Evolutionary conservation across 2,797 vertebrate genomes (phyloP), one percentile per base, ranked within the genome.

Genomic region (Manis crassicaudata): DNA sequence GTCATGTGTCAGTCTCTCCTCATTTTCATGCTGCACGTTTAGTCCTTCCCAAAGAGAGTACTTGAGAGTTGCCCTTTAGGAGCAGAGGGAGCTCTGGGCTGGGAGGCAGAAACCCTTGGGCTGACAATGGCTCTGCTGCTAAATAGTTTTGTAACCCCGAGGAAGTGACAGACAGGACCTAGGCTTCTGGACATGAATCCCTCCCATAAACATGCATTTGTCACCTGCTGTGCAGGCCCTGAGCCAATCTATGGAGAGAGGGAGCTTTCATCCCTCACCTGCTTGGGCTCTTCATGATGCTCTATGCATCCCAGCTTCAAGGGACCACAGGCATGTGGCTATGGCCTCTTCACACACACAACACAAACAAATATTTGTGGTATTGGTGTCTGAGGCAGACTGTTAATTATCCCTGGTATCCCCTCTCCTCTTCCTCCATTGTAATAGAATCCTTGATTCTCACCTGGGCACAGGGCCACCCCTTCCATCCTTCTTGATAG

Each of bases 1-100:
- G 87, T 62, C 58, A 0, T 40, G 16, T 86, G 68, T 92, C 88
- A 18, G 37, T 90, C 32, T 95, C 77, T 67, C 96, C 81, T 95
- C 85, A 2, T 95, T 70, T 62, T 86, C 88, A n/a, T 82, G 18
- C 14, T 23, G 20, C 56, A 63, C 25, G 17, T 54, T 60, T 23
- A 82, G 40, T 73, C 27, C 52, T 77, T 35, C 63, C 70, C 23
- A 63, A 88, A 95, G 86, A 65, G 73, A 79, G 5, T 65, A 60
- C 18, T 70, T 50, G 3, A 11, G 35, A 23, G 37, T 62, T 84
- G 50, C 62, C 70, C 82, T 87, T 72, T 50, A 58, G 76, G 54
- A 92, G 60, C 7, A 20, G 54, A 70, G 18, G 11, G 67, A 23
- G 4, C n/a, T 83, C 43, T 54, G 70, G 54, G 23, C 37, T 75